Conservation (phyloP, 2,888 invertebrate species). For the Pantelozetes paolii region DNA sequence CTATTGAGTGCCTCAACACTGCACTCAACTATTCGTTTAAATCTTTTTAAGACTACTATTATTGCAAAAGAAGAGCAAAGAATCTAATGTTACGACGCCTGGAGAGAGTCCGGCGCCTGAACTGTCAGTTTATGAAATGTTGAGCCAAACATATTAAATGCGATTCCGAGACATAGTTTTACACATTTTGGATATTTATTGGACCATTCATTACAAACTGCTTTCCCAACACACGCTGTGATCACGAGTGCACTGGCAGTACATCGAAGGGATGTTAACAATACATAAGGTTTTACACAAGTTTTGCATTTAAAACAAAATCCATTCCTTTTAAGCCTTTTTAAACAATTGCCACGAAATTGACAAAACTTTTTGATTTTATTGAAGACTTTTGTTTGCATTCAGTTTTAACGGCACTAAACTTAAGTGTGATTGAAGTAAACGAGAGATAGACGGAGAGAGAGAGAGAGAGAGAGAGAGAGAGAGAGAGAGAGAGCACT, state of each 20-base stretch:
- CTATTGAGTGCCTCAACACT: not conserved
- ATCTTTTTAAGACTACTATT: too few relatives aligned
- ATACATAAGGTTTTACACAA: not conserved
- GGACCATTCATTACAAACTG: slow-evolving; percentile 10
- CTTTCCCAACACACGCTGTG: not conserved
- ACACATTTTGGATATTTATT: slow-evolving; percentile 13
- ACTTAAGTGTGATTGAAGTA: not conserved
- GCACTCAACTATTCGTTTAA: too few relatives aligned
- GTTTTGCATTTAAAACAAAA: too few relatives aligned
- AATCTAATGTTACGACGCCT: slow-evolving; percentile 26
- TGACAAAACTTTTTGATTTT: slow-evolving; percentile 4
- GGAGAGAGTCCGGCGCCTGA: slow-evolving; percentile 31
- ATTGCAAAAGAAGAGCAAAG: not conserved
- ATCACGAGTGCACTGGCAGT: slow-evolving; percentile 11
- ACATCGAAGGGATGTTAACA: not conserved
- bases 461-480: slow-evolving; percentile 6
- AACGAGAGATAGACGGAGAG: not conserved
- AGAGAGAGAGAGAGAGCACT: not conserved
- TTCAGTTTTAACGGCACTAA: not conserved
- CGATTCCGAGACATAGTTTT: not conserved
- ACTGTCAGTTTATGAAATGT: slow-evolving; percentile 25
- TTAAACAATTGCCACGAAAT: not conserved
- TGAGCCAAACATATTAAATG: not conserved
- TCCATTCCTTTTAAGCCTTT: too few relatives aligned
- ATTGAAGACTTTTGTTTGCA: slow-evolving; percentile 1